These are phyloP conservation scores for Rhagonycha fulva DNA, from an alignment of 2,888 invertebrate genomes.

Conservation along the genomic window DNA sequence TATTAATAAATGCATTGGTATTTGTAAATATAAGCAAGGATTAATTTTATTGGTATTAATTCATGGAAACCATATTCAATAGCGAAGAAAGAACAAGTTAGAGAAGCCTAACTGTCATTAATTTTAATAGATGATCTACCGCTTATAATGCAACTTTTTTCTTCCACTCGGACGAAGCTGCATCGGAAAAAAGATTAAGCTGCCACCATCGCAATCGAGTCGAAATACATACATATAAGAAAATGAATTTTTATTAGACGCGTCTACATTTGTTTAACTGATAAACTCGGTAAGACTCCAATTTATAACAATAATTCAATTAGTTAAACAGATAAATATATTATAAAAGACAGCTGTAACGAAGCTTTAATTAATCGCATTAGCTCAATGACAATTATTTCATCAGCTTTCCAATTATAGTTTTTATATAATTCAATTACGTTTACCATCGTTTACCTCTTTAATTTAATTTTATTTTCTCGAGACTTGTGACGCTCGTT, in stretches of 20 bases:
- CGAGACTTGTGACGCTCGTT: not conserved
- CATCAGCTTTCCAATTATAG: constrained; percentile 33
- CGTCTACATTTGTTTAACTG: constrained; percentile 10
- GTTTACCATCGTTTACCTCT: constrained; percentile 13
- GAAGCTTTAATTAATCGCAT: constrained; percentile 34
- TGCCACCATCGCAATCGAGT: constrained; percentile 2
- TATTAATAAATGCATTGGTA: constrained; percentile 24
- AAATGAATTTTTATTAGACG: constrained; percentile 25
- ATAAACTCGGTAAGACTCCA: constrained; percentile 22
- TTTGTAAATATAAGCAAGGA: constrained; percentile 19
- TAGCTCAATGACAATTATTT: constrained; percentile 36
- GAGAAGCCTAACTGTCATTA: constrained; percentile 19
- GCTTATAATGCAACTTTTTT: constrained; percentile 21
- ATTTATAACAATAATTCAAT: constrained; percentile 37
- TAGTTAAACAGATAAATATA: constrained; percentile 36
- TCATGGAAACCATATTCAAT: constrained; percentile 32
- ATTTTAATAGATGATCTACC: constrained; percentile 22
- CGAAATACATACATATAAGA: constrained; percentile 6
- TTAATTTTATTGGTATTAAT: constrained; percentile 32
- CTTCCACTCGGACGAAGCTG: not conserved
- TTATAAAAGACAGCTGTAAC: constrained; percentile 37
- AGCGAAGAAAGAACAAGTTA: constrained; percentile 26
- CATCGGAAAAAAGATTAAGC: constrained; percentile 7
- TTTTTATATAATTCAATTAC: constrained; percentile 30
- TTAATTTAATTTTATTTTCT: constrained; percentile 24